Base-by-base conservation (phyloP, 2,888 invertebrate genomes). In the Stenodema calcarata region DNA sequence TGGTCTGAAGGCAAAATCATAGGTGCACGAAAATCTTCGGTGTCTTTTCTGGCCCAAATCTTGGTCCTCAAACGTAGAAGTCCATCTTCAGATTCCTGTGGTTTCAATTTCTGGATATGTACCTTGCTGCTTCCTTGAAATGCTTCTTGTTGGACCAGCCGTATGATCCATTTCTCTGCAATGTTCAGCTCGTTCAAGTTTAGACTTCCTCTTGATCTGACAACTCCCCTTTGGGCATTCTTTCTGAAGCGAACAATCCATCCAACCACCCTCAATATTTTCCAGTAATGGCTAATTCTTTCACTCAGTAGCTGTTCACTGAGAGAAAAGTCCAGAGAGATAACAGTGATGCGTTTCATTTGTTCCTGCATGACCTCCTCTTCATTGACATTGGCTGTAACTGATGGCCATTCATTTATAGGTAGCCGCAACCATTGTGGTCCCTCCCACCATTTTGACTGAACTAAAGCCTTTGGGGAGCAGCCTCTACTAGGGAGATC, bases 401-500 rank as follows among this genome's bases (percentile, higher is more conserved):
- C 27, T 6, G 27, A 42, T 7, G 90, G 90, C 90, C 90, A 90
- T 16, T 88, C 16, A 28, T 88, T 79, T 50, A 87, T 70, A 11
- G 86, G 12, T 27, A 69, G 44, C 62, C 62, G 79, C n/a, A 91
- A 86, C 90, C 90, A 91, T 9, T 54, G 28, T n/a, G 90, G 90
- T 7, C 90, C 90, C 88, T 89, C 88, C 90, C 90, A 91, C 90
- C 90, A 91, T 88, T 86, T 84, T 11, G 89, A 89, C 30, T 90
- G 86, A 6, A 89, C 9, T 7, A 91, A 88, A 23, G 89, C 86
- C 62, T 88, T 81, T 6, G 89, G 88, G 4, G 84, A 81, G 85
- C 90, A 90, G 11, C 90, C 90, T 70, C 90, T 78, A 0, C 70
- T 83, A 16, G 83, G 18, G 9, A 83, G 70, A 28, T 83, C 83